Percentiles rank a stretch among this genome's conserved stretches.
Conservation (phyloP, 2,888 invertebrate species). For the Acronicta aceris region DNA sequence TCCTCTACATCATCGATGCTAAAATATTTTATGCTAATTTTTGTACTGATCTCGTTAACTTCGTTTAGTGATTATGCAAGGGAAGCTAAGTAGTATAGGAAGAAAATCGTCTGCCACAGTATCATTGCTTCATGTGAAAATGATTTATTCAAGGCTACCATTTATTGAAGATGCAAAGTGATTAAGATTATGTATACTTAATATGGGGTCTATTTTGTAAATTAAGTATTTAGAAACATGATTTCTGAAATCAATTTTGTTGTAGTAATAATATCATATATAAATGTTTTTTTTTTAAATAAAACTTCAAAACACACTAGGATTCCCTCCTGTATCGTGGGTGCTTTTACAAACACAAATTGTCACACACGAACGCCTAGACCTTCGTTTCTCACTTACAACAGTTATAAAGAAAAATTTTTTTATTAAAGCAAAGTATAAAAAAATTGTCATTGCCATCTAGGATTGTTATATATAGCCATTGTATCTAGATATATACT, state of each 20-base stretch:
- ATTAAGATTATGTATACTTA: slow-evolving; percentile 11
- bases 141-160: slow-evolving; percentile 35
- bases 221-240: not conserved
- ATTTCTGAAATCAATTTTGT: not conserved
- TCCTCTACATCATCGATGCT: slow-evolving; percentile 63
- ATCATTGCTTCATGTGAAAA: slow-evolving; percentile 38
- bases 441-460: too few relatives aligned
- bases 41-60: slow-evolving; percentile 50
- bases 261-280: too few relatives aligned
- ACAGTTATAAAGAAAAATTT: too few relatives aligned
- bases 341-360: too few relatives aligned
- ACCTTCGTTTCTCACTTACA: too few relatives aligned
- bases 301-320: too few relatives aligned
- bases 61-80: slow-evolving; percentile 63
- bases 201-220: slow-evolving; percentile 5
- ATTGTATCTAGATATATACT: too few relatives aligned
- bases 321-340: too few relatives aligned
- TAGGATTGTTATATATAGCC: too few relatives aligned
- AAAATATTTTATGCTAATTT: slow-evolving; percentile 64
- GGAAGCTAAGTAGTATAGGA: slow-evolving; percentile 37
- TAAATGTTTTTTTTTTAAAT: too few relatives aligned
- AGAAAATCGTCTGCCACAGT: slow-evolving; percentile 27
- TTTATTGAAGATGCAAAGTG: slow-evolving; percentile 4
- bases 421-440: too few relatives aligned
- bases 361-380: too few relatives aligned